Conservation (phyloP, 2,113 vertebrate genomes). For the Erpornis zantholeuca region DNA sequence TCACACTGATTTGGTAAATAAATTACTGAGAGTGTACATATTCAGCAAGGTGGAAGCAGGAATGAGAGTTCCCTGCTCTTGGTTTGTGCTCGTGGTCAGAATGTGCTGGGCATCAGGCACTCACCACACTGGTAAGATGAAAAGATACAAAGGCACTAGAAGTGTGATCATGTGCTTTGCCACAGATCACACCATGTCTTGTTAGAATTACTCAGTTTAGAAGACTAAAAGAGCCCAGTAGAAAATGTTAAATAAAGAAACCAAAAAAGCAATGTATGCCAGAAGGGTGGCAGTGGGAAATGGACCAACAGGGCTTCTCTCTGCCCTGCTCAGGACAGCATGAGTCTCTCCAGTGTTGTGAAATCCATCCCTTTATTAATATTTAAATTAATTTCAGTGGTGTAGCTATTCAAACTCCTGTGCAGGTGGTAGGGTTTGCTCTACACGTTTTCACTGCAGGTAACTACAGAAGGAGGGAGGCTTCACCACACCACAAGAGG, state of each 20-base stretch:
- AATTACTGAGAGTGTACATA: background rate
- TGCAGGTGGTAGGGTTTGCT: background rate
- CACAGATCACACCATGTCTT: background rate
- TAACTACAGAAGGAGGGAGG: background rate
- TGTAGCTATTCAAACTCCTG: background rate
- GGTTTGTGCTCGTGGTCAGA: background rate
- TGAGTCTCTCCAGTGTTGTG: background rate
- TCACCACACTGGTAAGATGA: background rate
- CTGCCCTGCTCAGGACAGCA: background rate
- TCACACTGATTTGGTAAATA: background rate
- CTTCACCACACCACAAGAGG: rapidly evolving
- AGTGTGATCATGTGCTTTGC: background rate
- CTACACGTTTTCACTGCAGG: background rate
- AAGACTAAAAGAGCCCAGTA: background rate
- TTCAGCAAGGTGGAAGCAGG: background rate
- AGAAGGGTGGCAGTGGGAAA: background rate
- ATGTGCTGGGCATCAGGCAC: background rate
- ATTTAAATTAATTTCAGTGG: background rate
- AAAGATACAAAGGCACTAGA: background rate
- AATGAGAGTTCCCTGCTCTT: background rate
- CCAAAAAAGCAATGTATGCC: background rate
- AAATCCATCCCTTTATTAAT: background rate
- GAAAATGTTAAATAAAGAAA: background rate
- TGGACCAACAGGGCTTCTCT: background rate
- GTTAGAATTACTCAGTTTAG: background rate